These are phyloP conservation scores for Homarus americanus DNA, from an alignment of 1,140 invertebrate species.

Conservation along the genomic window DNA sequence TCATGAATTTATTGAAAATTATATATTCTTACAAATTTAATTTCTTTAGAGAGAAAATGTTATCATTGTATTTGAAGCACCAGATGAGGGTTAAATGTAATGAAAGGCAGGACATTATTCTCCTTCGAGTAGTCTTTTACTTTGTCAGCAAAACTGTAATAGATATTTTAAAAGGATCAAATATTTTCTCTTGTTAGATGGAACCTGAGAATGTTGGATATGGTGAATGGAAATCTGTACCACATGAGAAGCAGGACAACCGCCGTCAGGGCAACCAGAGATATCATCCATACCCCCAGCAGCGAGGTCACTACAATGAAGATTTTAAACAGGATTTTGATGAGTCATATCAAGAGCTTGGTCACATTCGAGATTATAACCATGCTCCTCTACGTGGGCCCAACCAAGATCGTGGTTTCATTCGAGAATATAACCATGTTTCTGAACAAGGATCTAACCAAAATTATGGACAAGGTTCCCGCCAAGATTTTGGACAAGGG, in stretches of 20 bases:
- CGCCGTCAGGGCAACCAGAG: background rate
- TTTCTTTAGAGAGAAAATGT: too few species aligned
- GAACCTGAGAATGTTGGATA: background rate
- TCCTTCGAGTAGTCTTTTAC: too few species aligned
- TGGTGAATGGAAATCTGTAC: conserved; percentile 1
- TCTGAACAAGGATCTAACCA: background rate
- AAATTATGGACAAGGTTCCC: background rate
- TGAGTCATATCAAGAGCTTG: too few species aligned
- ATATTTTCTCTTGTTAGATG: background rate
- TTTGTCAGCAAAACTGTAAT: too few species aligned
- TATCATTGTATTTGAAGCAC: too few species aligned
- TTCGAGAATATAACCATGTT: too few species aligned
- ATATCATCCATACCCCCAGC: background rate
- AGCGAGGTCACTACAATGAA: background rate
- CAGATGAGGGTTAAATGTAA: too few species aligned
- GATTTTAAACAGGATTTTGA: background rate
- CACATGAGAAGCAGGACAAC: background rate
- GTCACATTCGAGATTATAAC: too few species aligned
- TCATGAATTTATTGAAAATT: too few species aligned
- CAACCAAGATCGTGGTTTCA: too few species aligned
- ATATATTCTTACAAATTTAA: too few species aligned
- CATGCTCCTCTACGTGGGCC: background rate
- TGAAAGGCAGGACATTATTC: too few species aligned
- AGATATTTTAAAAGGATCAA: background rate
- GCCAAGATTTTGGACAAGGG: background rate